Evolutionary conservation across 2,113 vertebrate species (phyloP).

Genomic region (Apteryx mantelli): DNA sequence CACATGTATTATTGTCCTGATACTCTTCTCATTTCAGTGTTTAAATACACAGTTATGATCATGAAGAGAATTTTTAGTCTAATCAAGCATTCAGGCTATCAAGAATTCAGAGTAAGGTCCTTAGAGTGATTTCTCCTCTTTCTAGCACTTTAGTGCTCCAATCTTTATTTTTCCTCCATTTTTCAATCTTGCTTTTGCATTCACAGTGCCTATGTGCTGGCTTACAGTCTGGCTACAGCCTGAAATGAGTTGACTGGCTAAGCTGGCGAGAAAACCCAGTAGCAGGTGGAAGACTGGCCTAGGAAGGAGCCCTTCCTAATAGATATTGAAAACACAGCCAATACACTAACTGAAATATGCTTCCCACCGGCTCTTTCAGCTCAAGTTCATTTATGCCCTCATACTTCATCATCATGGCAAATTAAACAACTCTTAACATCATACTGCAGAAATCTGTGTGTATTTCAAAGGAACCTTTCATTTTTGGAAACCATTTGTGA

Average conservation of each 20-base stretch:
- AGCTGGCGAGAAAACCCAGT: background rate
- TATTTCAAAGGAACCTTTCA: background rate
- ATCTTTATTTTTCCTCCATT: background rate
- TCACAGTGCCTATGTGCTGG: background rate
- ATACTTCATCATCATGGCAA: background rate
- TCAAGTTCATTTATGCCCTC: background rate
- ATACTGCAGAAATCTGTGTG: background rate
- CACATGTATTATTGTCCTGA: background rate
- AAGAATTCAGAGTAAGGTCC: background rate
- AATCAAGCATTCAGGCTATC: background rate
- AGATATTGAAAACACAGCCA: background rate
- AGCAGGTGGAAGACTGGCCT: background rate
- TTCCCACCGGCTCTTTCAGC: background rate
- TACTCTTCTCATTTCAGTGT: background rate
- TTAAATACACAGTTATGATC: background rate
- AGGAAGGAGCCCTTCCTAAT: background rate
- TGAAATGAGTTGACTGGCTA: background rate
- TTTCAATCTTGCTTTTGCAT: background rate
- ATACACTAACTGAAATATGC: background rate
- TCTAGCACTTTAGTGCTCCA: background rate
- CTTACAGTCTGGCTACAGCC: background rate
- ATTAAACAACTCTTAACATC: background rate
- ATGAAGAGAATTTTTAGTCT: background rate
- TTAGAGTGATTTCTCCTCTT: background rate
- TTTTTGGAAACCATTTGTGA: background rate